A percentile compares a stretch with the other conserved stretches of the same genome.
Evolutionary conservation across 2,888 invertebrate genomes (phyloP).

Genomic region (Dicranocentrus wangi): DNA sequence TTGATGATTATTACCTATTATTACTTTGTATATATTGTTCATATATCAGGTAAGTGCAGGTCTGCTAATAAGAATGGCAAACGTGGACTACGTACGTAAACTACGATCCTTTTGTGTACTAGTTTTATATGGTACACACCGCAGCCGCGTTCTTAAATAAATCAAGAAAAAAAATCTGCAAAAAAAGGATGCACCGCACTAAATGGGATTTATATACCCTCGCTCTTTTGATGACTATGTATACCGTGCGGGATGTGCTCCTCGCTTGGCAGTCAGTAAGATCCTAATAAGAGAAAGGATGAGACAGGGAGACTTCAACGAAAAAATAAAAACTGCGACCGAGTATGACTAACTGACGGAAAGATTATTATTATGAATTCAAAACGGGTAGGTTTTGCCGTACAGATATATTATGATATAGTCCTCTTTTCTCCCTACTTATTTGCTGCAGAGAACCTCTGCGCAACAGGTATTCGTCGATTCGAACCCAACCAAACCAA

Average conservation of each 20-base stretch:
- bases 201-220: too few relatives aligned
- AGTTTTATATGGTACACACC: too few relatives aligned
- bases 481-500: too few relatives aligned
- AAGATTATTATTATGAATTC: conserved; percentile 42
- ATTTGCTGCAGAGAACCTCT: conserved; percentile 8
- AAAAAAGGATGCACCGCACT: too few relatives aligned
- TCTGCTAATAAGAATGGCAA: not conserved
- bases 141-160: too few relatives aligned
- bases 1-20: conserved; percentile 29
- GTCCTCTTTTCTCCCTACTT: conserved; percentile 29
- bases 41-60: not conserved
- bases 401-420: not conserved
- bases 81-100: conserved; percentile 12
- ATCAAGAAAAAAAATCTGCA: too few relatives aligned
- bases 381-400: conserved; percentile 4
- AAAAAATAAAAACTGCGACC: conserved; percentile 45
- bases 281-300: conserved; percentile 37
- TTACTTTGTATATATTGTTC: conserved; percentile 12
- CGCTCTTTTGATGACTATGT: too few relatives aligned
- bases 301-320: conserved; percentile 53
- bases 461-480: conserved; percentile 56
- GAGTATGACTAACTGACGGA: conserved; percentile 55
- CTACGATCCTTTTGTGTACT: not conserved
- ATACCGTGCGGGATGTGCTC: conserved; percentile 23
- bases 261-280: conserved; percentile 13